Evolutionary conservation across 2,113 vertebrate species (phyloP), one percentile per base, ranked within the genome.

Genomic region (Lepidothrix coronata): DNA sequence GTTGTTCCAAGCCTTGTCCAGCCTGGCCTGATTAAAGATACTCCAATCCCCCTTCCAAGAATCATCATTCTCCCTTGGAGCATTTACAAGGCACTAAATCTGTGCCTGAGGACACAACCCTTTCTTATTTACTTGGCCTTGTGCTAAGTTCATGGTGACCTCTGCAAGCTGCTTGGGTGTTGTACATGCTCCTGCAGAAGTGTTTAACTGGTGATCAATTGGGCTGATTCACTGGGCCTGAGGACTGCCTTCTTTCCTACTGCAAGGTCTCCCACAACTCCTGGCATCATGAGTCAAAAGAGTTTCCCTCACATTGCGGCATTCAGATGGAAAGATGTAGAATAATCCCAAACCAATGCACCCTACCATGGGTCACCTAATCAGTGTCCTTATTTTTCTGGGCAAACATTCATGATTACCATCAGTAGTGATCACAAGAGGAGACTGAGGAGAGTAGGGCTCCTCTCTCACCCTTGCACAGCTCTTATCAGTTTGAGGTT

Each of bases 131-230:
- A 30, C 31, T 52, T 73, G 71, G 18, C 16, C 35, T 61, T 4
- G 0, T 24, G 20, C 28, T n/a, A 74, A 12, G 8, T 73, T 79
- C 31, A 17, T 24, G 28, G 11, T 88, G 28, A n/a, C 21, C 74
- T 18, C 41, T 30, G 25, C 18, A 14, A 59, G 14, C 10, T 89
- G 25, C 7, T 5, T 20, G 30, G 4, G 10, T 54, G 43, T 6
- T 44, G 30, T 3, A 27, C 3, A 0, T 4, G 22, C 8, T 91
- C 46, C 63, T 41, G 28, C 25, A 76, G 41, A 54, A 89, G 8
- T 0, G 0, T 33, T 74, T 81, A 48, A 20, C 6, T 8, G 7
- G 4, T 6, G 19, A 8, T 11, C 48, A 16, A 15, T 27, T 27
- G 24, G 51, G 51, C 14, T 28, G 20, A 61, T 76, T 35, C 9